Base-by-base conservation (phyloP, 2,888 invertebrate genomes). In the Acleris cristana region DNA sequence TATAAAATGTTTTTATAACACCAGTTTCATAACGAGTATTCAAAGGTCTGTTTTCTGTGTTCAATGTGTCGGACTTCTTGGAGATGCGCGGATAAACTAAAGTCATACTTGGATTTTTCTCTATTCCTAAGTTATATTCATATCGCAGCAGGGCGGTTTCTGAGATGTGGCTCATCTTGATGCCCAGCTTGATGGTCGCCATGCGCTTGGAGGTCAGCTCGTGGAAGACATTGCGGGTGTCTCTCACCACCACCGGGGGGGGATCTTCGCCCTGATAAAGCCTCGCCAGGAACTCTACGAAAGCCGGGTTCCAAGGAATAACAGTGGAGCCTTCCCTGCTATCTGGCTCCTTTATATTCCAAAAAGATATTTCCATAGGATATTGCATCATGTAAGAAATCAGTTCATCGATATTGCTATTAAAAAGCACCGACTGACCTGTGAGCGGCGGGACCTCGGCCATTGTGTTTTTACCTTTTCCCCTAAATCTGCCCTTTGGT, bases 351-450 rank as follows among this genome's bases (percentile, higher is more conserved):
- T 72, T 69, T 70, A 80, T 85, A 65, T 76, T 81, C 72, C 81
- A 85, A 5, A 91, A 62, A 2, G 79, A 79, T 61, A 92, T 49
- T 71, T 87, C 81, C 66, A 92, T 79, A 6, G 89, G 87, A 74
- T 81, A 81, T 21, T 73, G 71, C 65, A 77, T 79, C 90, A 91
- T 90, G 21, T 76, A 76, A n/a, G 72, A 64, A 40, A 83, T 76
- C 2, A 92, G 72, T 19, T 63, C 65, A 16, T 81, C 73, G n/a
- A 80, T 71, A 66, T 76, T 77, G 57, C 73, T 81, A 0, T 74
- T 71, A 48, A 86, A 75, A 53, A 88, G 66, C 19, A 87, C 72
- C 2, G 86, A 82, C 62, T 76, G 73, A 18, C 73, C 71, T 5
- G 71, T 79, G 14, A 72, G 61, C 10, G 26, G 10, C 48, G 69